Evolutionary conservation across 2,888 invertebrate species (phyloP).

Genomic region (Cantharis rufa): DNA sequence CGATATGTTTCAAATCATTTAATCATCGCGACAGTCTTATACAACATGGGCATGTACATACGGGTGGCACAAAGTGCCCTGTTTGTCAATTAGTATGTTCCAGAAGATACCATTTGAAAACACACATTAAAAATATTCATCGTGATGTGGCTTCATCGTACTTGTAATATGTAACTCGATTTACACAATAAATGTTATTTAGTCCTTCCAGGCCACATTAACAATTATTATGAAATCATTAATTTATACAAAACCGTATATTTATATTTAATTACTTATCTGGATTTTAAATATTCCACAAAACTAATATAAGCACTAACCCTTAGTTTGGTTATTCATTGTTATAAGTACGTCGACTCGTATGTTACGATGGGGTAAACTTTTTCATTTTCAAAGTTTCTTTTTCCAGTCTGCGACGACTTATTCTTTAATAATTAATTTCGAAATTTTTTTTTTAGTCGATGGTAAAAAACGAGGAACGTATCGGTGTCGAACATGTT

Average conservation of each 20-base stretch:
- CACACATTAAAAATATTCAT: conserved; percentile 35
- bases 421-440: no score
- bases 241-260: not conserved
- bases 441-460: not conserved
- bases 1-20: conserved; percentile 50
- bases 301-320: no score
- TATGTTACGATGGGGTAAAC: not conserved
- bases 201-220: not conserved
- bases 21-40: conserved; percentile 59
- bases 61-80: conserved; percentile 57
- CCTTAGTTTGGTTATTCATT: no score
- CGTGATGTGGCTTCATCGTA: conserved; percentile 25
- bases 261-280: not conserved
- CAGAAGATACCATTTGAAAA: conserved; percentile 48
- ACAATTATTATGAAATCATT: not conserved
- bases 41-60: conserved; percentile 59
- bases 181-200: not conserved
- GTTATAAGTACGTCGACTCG: no score
- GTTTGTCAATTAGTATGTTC: conserved; percentile 58
- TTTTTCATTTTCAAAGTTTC: not conserved
- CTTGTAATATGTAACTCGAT: not conserved
- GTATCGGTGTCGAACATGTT: not conserved
- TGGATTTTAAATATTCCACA: not conserved
- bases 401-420: not conserved
- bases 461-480: not conserved